Evolutionary conservation across 2,113 vertebrate genomes (phyloP), one percentile per base, ranked within the genome.

Genomic region (Nicator chloris): DNA sequence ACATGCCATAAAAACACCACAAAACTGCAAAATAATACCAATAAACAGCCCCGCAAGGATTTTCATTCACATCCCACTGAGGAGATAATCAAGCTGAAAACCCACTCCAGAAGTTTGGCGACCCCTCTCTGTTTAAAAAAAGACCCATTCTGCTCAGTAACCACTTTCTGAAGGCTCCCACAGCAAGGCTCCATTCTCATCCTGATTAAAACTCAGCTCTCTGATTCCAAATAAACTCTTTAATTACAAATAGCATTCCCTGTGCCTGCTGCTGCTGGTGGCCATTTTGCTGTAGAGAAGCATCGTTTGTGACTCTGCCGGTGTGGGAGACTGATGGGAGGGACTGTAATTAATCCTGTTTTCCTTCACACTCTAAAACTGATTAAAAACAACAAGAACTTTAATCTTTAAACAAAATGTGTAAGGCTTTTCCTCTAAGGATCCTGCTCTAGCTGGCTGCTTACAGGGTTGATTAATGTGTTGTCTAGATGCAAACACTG

Each of bases 331-430:
- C 76, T 82, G 78, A 72, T 64, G 88, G 83, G 70, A 91, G 50
- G 79, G 82, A 49, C 90, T 92, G 47, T 95, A 96, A 96, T 96
- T 96, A 97, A 95, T 95, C 91, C 90, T 33, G n/a, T 94, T 95
- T 93, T 64, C 88, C 65, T 88, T 75, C 82, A 89, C 77, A 24
- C 83, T 96, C 82, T 77, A 61, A 95, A 96, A 97, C 86, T 91
- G 91, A 97, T 97, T 97, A 95, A 96, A 95, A 65, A 82, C 1
- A 7, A 61, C 68, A 65, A 92, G 65, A 93, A 92, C 91, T 97
- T 94, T 91, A 92, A 82, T 79, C 90, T 95, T 88, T 94, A 94
- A 91, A 81, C 88, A 90, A 93, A 92, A 73, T 63, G 82, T 84
- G 45, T 59, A 85, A 93, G 73, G 40, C 39, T 90, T 85, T 82